Conservation (phyloP, 1,140 invertebrate genomes). For the Apocrypta bakeri region DNA sequence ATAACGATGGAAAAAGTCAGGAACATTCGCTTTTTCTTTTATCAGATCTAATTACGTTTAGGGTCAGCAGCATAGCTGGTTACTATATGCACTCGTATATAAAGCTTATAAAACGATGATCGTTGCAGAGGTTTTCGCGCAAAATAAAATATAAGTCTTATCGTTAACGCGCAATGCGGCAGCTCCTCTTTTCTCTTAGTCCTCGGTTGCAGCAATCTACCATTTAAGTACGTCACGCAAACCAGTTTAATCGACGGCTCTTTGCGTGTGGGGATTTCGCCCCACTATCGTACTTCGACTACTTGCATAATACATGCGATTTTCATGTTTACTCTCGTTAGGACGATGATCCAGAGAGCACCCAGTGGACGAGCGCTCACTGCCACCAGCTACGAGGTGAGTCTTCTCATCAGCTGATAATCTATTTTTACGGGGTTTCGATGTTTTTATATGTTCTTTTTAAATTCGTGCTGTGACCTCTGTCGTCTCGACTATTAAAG, state of each 20-base stretch:
- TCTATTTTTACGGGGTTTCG: background rate
- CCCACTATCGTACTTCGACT: background rate
- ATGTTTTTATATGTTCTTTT: background rate
- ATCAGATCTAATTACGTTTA: too few relatives aligned
- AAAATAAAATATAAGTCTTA: background rate
- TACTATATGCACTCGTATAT: too few relatives aligned
- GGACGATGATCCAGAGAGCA: conserved; percentile 53
- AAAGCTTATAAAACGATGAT: too few relatives aligned
- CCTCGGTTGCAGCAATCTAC: too few relatives aligned
- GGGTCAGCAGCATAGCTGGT: too few relatives aligned
- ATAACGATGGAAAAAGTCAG: too few relatives aligned
- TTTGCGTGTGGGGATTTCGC: background rate
- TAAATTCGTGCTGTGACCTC: background rate
- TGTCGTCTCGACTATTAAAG: background rate
- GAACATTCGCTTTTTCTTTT: too few relatives aligned
- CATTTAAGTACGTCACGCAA: background rate
- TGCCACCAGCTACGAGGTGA: conserved; percentile 58
- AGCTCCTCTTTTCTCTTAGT: background rate
- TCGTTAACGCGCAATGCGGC: background rate
- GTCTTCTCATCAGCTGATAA: background rate
- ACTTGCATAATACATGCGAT: conserved; percentile 49
- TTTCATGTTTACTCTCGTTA: conserved; percentile 52
- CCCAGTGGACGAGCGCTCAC: conserved; percentile 7
- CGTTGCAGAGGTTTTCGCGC: too few relatives aligned
- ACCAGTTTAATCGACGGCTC: conserved; percentile 39